Percentiles rank a stretch among this genome's conserved stretches.
phyloP scores from a whole-genome alignment of 2,113 vertebrate species.

The Nibea coibor region DNA sequence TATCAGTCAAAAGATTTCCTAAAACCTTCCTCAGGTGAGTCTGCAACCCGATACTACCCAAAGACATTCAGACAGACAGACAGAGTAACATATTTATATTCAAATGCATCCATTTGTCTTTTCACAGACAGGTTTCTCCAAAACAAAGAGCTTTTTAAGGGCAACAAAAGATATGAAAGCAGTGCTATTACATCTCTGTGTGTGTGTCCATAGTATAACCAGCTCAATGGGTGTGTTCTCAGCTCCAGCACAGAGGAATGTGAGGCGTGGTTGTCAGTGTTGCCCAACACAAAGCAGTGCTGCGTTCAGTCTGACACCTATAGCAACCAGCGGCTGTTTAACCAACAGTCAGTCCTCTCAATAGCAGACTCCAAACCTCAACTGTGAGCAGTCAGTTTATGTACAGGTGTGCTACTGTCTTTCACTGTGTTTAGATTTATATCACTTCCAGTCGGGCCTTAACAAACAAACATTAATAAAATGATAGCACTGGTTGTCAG shows the following conservation, averaged over 20 bases:
- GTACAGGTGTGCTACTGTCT: not conserved
- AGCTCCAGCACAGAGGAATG: slow-evolving; percentile 64
- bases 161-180: not conserved
- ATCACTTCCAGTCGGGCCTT: not conserved
- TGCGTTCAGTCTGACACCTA: slow-evolving; percentile 20
- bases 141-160: not conserved
- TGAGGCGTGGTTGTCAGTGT: slow-evolving; percentile 64
- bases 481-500: not conserved
- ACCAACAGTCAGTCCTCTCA: slow-evolving; percentile 37
- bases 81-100: not conserved
- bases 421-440: not conserved
- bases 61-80: not conserved
- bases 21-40: not conserved
- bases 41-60: not conserved
- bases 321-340: slow-evolving; percentile 57
- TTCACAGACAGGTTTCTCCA: not conserved
- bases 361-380: not conserved
- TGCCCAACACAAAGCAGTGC: slow-evolving; percentile 56
- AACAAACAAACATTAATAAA: not conserved
- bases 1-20: not conserved
- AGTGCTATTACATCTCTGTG: not conserved
- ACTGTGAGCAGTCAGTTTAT: too few species aligned
- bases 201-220: slow-evolving; percentile 18
- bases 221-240: slow-evolving; percentile 59
- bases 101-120: not conserved